Evolutionary conservation across 2,113 vertebrate genomes (phyloP).

Genomic region (Osmerus eperlanus): DNA sequence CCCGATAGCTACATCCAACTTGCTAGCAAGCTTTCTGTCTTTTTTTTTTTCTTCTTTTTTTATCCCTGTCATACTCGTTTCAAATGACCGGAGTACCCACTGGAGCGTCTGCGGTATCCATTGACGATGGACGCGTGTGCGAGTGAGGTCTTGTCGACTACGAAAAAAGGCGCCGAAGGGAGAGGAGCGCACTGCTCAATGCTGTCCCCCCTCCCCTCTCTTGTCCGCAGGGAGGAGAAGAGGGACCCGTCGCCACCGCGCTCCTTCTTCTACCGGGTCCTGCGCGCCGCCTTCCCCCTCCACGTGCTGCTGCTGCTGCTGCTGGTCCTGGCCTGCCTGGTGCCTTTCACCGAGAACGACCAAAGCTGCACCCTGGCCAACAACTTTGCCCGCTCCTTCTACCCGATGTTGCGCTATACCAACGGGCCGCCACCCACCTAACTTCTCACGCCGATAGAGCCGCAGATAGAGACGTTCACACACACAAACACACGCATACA

Average conservation of each 20-base stretch:
- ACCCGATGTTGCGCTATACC: constrained; percentile 90
- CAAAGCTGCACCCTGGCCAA: constrained; percentile 85
- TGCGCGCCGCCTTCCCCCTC: constrained; percentile 82
- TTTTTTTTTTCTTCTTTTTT: no score
- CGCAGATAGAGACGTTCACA: background rate
- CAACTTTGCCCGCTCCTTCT: constrained; percentile 90
- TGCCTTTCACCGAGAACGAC: constrained; percentile 79
- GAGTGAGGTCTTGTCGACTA: background rate
- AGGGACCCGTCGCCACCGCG: constrained; percentile 56
- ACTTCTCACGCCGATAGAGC: constrained; percentile 21
- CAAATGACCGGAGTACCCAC: background rate
- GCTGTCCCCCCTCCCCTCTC: background rate
- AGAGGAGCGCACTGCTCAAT: no score
- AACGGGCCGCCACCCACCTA: constrained; percentile 90
- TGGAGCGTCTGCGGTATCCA: background rate
- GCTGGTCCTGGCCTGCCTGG: constrained; percentile 80
- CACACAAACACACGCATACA: background rate
- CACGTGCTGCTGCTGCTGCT: constrained; percentile 87
- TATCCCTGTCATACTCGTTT: no score
- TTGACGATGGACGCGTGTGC: no score
- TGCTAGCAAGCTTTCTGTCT: no score
- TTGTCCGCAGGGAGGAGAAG: constrained; percentile 39
- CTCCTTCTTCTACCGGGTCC: constrained; percentile 81
- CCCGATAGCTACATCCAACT: no score
- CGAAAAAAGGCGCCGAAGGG: background rate